Percentiles rank a stretch among this genome's conserved stretches.
These are phyloP conservation scores for Holothuria scabra DNA, from an alignment of 53 echinoderm and acorn worm species.

Conservation along the genomic window DNA sequence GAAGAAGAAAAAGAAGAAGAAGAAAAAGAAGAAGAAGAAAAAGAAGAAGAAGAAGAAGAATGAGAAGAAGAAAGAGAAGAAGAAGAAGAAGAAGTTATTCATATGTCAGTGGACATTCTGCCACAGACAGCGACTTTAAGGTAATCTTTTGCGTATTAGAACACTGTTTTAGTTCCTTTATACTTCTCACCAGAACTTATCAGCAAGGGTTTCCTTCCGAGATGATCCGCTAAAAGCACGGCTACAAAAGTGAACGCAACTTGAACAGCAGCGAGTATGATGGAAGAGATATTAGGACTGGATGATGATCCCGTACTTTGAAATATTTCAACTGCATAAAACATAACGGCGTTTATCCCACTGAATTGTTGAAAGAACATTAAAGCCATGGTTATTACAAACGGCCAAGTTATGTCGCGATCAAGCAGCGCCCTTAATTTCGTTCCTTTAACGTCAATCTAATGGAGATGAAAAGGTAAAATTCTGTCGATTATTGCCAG, in stretches of 20 bases:
- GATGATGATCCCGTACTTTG: slow-evolving; percentile 62
- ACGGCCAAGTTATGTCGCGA: slow-evolving; percentile 69
- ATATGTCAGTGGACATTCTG: no score
- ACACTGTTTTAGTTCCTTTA: no score
- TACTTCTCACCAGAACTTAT: slow-evolving; percentile 66
- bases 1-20: no score
- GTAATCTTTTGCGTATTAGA: no score
- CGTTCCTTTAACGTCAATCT: neutral
- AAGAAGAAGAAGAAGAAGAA: no score
- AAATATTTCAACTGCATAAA: slow-evolving; percentile 92
- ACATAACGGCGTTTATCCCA: slow-evolving; percentile 97
- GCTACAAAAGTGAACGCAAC: slow-evolving; percentile 72
- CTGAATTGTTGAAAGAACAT: slow-evolving; percentile 98
- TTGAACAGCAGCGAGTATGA: slow-evolving; percentile 80
- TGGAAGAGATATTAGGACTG: slow-evolving; percentile 64
- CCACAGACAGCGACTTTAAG: no score
- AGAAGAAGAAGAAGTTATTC: no score
- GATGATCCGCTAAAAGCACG: slow-evolving; percentile 73
- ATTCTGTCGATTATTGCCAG: no score
- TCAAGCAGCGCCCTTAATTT: slow-evolving; percentile 66
- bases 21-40: no score
- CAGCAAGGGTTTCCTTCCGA: slow-evolving; percentile 80
- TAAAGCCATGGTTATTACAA: slow-evolving; percentile 74
- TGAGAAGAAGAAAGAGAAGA: no score
- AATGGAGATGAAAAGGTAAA: neutral